These are phyloP conservation scores for Spatulosminthurus flaviceps DNA, from an alignment of 2,888 invertebrate species.

Conservation along the genomic window DNA sequence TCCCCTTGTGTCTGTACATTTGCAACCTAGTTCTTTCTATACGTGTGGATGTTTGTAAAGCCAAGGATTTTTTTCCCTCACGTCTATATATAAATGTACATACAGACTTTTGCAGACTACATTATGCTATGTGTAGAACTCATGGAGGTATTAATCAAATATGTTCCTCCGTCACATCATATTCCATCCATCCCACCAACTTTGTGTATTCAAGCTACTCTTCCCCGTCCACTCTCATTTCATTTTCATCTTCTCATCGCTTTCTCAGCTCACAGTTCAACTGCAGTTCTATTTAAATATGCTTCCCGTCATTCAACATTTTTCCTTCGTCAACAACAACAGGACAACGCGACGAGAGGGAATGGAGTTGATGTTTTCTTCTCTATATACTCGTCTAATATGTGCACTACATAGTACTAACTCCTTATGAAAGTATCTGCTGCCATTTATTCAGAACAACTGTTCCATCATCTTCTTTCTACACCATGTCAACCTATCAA, in stretches of 20 bases:
- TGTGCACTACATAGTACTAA: background rate
- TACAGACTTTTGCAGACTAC: too few relatives aligned
- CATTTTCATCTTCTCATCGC: slow-evolving; percentile 20
- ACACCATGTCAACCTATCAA: too few relatives aligned
- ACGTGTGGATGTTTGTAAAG: background rate
- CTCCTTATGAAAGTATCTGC: background rate
- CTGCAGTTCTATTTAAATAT: slow-evolving; percentile 18
- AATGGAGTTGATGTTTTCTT: too few relatives aligned
- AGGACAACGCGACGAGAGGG: slow-evolving; percentile 1
- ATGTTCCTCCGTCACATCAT: slow-evolving; percentile 9
- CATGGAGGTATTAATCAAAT: slow-evolving; percentile 10
- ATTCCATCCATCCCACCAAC: slow-evolving; percentile 10
- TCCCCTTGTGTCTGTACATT: background rate
- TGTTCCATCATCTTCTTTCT: too few relatives aligned
- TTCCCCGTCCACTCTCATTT: slow-evolving; percentile 6
- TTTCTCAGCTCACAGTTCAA: slow-evolving; percentile 15
- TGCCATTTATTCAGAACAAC: too few relatives aligned
- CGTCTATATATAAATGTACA: too few relatives aligned
- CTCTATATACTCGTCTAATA: too few relatives aligned
- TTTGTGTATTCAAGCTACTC: background rate
- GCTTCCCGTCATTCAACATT: slow-evolving; percentile 18
- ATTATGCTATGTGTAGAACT: too few relatives aligned
- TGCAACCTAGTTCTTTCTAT: background rate
- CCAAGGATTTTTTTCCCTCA: too few relatives aligned
- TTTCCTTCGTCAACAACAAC: slow-evolving; percentile 12